Evolutionary conservation across 2,888 invertebrate genomes (phyloP).

Genomic region (Lepetodrilus schrolli): DNA sequence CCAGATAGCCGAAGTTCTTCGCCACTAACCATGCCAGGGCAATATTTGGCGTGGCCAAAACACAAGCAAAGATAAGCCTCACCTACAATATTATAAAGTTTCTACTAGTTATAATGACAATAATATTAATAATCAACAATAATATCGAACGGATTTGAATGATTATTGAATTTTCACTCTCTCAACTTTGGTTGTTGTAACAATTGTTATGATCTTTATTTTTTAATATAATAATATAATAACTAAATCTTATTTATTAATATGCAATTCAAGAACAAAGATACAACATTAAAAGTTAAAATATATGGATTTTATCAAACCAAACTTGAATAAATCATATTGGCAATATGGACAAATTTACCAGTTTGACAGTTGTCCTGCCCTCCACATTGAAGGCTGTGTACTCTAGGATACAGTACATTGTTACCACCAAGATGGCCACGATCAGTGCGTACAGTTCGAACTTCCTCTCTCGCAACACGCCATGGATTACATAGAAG

Average conservation of each 20-base stretch:
- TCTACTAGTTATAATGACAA: not conserved
- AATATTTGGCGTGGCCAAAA: constrained; percentile 56
- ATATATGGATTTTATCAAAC: too few species aligned
- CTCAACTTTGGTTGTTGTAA: too few species aligned
- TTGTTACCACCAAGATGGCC: constrained; percentile 63
- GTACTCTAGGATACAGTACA: constrained; percentile 70
- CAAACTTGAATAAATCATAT: too few species aligned
- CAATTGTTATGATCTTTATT: too few species aligned
- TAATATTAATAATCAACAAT: too few species aligned
- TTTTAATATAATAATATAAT: too few species aligned
- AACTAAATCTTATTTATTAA: too few species aligned
- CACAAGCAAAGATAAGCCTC: constrained; percentile 51
- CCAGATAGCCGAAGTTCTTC: constrained; percentile 62
- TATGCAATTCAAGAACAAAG: too few species aligned
- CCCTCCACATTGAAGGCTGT: constrained; percentile 49
- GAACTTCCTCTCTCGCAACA: constrained; percentile 65
- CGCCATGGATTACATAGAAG: constrained; percentile 69
- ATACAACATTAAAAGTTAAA: too few species aligned
- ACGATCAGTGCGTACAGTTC: constrained; percentile 69
- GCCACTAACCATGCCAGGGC: constrained; percentile 51
- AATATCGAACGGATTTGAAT: too few species aligned
- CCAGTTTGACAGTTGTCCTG: constrained; percentile 65
- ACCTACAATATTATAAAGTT: constrained; percentile 39
- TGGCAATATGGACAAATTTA: too few species aligned
- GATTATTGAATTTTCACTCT: too few species aligned